phyloP scores from a whole-genome alignment of 2,888 invertebrate genomes.

The Dromius quadrimaculatus region DNA sequence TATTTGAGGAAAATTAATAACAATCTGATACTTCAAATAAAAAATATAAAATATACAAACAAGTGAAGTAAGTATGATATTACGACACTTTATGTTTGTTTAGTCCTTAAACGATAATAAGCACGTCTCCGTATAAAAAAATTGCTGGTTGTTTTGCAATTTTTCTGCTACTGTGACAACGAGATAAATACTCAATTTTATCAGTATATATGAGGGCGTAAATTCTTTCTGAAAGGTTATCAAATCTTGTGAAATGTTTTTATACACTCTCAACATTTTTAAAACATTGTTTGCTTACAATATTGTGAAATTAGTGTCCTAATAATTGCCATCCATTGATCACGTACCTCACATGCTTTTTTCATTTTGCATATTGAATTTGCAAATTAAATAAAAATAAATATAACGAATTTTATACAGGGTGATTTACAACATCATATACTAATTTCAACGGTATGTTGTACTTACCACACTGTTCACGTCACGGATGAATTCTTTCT shows the following conservation, averaged over 20 bases:
- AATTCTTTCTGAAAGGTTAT: constrained; percentile 18
- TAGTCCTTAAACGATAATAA: constrained; percentile 10
- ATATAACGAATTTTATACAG: too few relatives aligned
- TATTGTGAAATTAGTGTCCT: constrained; percentile 9
- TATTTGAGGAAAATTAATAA: too few relatives aligned
- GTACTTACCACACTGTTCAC: too few relatives aligned
- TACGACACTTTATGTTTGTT: constrained; percentile 13
- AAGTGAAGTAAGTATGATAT: not conserved
- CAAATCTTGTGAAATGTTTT: constrained; percentile 16
- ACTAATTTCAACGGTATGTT: too few relatives aligned
- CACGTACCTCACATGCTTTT: constrained; percentile 3
- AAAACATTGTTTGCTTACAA: constrained; percentile 7
- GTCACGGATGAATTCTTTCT: too few relatives aligned
- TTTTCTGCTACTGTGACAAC: constrained; percentile 16
- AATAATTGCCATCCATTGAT: constrained; percentile 8
- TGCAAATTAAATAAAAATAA: too few relatives aligned
- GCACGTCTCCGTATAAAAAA: not conserved
- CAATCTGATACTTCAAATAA: too few relatives aligned
- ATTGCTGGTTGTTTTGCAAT: constrained; percentile 4
- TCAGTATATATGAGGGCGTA: constrained; percentile 21
- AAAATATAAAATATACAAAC: not conserved
- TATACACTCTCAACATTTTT: not conserved
- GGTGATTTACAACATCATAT: too few relatives aligned
- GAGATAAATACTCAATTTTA: constrained; percentile 1
- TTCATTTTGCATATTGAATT: too few relatives aligned